These are phyloP conservation scores for Blastobasis adustella DNA, from an alignment of 2,888 invertebrate species.

Conservation along the genomic window DNA sequence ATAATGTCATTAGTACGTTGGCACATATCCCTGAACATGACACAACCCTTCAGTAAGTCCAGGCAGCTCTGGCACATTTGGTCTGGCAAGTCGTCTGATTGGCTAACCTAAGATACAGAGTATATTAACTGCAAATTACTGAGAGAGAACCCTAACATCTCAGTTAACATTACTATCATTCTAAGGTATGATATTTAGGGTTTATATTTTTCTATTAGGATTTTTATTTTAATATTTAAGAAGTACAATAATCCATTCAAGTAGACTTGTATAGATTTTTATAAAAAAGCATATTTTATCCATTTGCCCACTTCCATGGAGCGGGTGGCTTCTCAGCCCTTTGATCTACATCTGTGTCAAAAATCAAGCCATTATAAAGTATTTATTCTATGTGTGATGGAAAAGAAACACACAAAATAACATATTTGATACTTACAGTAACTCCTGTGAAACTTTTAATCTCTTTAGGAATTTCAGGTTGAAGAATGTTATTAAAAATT, in stretches of 20 bases:
- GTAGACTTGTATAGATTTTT: no score
- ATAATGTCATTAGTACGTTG: conserved; percentile 43
- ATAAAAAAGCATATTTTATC: no score
- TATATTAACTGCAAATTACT: background rate
- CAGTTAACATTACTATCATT: background rate
- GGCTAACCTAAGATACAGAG: conserved; percentile 37
- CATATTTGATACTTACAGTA: conserved; percentile 33
- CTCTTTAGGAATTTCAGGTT: conserved; percentile 52
- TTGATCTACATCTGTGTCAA: no score
- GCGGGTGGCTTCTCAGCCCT: no score
- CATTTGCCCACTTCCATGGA: no score
- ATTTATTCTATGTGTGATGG: background rate
- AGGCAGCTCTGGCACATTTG: conserved; percentile 55
- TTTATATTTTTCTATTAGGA: no score
- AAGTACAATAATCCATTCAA: no score
- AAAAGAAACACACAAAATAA: background rate
- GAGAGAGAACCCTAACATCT: background rate
- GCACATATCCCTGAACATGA: conserved; percentile 57
- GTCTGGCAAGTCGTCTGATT: conserved; percentile 42
- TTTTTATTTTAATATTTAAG: no score
- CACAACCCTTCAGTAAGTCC: conserved; percentile 56
- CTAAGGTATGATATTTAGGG: no score
- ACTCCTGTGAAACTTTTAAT: conserved; percentile 54
- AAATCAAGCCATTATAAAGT: no score
- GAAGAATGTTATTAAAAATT: conserved; percentile 48